These are phyloP conservation scores for Aulostomus chinensis DNA, from an alignment of 2,797 vertebrate species.

Conservation along the genomic window DNA sequence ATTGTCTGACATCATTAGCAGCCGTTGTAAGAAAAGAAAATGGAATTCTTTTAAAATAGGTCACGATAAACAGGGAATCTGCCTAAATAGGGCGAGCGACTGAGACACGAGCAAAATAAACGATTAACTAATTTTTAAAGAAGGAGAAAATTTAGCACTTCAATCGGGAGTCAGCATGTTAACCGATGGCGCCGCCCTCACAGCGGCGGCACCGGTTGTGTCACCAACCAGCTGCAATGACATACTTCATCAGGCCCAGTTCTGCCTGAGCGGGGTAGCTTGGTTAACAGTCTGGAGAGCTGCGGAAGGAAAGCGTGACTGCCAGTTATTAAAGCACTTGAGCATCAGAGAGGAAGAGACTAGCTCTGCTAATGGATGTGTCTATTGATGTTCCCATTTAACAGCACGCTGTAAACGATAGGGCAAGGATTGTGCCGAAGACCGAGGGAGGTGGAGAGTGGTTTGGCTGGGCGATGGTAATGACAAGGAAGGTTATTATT, in stretches of 20 bases:
- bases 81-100: no score
- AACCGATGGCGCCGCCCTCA: constrained; percentile 30
- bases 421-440: constrained; percentile 66
- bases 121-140: no score
- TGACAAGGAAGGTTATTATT: constrained; percentile 74
- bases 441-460: constrained; percentile 51
- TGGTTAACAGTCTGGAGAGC: constrained; percentile 54
- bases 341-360: constrained; percentile 62
- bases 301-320: constrained; percentile 8
- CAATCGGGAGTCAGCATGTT: no score
- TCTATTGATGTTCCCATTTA: constrained; percentile 77
- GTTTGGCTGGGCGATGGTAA: constrained; percentile 63
- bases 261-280: constrained; percentile 28
- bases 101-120: no score
- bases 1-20: no score
- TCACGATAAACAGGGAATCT: no score
- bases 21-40: no score
- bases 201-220: constrained; percentile 17
- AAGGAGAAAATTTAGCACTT: no score
- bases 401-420: constrained; percentile 71
- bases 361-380: constrained; percentile 66
- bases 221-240: constrained; percentile 62
- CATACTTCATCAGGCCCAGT: constrained; percentile 53
- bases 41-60: no score
- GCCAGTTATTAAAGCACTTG: constrained; percentile 66